Evolutionary conservation across 2,113 vertebrate genomes (phyloP).

Genomic region (Coracopsis vasa): DNA sequence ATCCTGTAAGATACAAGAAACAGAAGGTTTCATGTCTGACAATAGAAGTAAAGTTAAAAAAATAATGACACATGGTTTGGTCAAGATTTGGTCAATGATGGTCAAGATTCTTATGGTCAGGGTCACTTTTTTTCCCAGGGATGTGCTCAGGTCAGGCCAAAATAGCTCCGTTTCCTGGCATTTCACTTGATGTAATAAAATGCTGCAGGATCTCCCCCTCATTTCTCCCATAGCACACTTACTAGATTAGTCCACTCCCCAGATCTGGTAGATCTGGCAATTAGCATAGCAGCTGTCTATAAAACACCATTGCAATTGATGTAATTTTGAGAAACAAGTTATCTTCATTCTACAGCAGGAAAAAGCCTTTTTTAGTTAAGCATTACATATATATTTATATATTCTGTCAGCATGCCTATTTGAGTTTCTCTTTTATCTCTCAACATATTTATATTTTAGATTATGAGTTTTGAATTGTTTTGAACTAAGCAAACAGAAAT

Average conservation of each 20-base stretch:
- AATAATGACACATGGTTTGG: not conserved
- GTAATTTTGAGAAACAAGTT: not conserved
- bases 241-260: not conserved
- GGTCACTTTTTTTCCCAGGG: not conserved
- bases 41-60: not conserved
- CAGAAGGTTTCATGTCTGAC: not conserved
- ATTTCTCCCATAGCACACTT: not conserved
- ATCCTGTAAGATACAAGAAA: not conserved
- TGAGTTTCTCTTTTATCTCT: not conserved
- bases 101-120: not conserved
- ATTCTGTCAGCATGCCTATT: not conserved
- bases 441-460: not conserved
- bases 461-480: not conserved
- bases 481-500: not conserved
- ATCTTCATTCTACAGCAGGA: not conserved
- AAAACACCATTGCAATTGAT: not conserved
- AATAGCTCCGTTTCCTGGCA: not conserved
- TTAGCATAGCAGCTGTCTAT: slow-evolving; percentile 26
- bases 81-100: not conserved
- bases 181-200: not conserved
- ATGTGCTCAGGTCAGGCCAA: not conserved
- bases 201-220: not conserved
- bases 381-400: not conserved
- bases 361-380: not conserved
- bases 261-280: slow-evolving; percentile 26